Evolutionary conservation across 1,140 invertebrate genomes (phyloP), one percentile per base, ranked within the genome.

Genomic region (Eueides isabella): DNA sequence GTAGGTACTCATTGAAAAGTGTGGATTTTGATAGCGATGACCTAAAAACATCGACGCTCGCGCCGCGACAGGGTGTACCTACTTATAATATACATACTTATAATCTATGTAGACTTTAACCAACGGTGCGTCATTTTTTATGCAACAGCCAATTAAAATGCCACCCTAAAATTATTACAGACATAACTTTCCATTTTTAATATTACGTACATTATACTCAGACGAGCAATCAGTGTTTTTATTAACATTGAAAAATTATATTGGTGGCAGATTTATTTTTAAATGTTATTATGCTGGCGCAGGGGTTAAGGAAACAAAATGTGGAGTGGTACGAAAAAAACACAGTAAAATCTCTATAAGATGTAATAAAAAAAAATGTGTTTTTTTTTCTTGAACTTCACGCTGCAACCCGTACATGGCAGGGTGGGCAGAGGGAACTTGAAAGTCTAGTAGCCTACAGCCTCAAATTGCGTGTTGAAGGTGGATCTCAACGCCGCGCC

Each of bases 111-210:
- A 55, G 65, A 28, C 41, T 77, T 70, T 75, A 72, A 71, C 48
- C 67, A 78, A 68, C 28, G 9, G 61, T 61, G 66, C 5, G 38
- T 80, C 23, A 55, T 26, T 70, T 80, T 78, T 76, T 76, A 78
- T 75, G 70, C 75, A 75, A 44, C 38, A 72, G 75, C 76, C 77
- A 79, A 79, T 77, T 68, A 71, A 67, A 55, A 55, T 55, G 23
- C 19, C 19, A 11, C 48, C 48, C 48, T 26, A 23, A 55, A 55
- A 26, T 23, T 55, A 26, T 55, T 55, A 55, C 48, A 55, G 19
- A 55, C 23, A 55, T 55, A 55, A 11, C 23, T 26, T 26, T 55
- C n/a, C 19, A 55, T 26, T 55, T 55, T 55, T 23, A 26, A 55
- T 26, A 55, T 55, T 55, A 55, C 11, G 23, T 9, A 55, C 19